Percentiles rank a stretch among this genome's conserved stretches.
Conservation (phyloP, 1,140 invertebrate species). For the Trachelipus rathkii region DNA sequence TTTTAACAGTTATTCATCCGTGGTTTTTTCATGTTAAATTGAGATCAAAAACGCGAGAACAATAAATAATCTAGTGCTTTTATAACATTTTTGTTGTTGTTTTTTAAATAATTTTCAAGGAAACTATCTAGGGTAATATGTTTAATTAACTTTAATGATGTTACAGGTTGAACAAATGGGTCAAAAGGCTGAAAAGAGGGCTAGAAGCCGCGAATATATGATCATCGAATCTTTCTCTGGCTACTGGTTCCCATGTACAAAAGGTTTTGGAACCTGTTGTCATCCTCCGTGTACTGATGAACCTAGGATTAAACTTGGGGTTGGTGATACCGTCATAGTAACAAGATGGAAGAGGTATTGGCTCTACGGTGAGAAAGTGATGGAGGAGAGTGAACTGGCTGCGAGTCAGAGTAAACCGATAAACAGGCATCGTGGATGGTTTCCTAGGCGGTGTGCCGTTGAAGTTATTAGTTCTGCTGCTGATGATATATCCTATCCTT, state of each 20-base stretch:
- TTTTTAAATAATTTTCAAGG: no score
- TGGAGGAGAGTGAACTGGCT: not conserved
- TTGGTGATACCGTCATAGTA: constrained; percentile 72
- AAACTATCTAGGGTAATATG: no score
- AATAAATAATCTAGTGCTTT: no score
- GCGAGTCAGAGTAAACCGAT: constrained; percentile 51
- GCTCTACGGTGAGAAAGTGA: constrained; percentile 74
- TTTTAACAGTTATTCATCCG: no score
- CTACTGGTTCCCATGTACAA: constrained; percentile 66
- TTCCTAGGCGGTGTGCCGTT: constrained; percentile 68
- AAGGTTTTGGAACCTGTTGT: constrained; percentile 67
- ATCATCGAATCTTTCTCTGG: constrained; percentile 66
- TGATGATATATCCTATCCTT: no score
- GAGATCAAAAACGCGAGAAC: no score
- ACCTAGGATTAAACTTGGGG: constrained; percentile 65
- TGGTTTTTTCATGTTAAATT: no score
- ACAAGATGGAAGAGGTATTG: constrained; percentile 83
- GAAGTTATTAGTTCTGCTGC: not conserved
- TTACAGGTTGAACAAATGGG: constrained; percentile 83
- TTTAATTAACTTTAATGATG: no score
- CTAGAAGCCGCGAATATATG: constrained; percentile 66
- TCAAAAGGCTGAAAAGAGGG: constrained; percentile 82
- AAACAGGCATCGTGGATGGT: constrained; percentile 66
- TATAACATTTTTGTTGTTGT: no score
- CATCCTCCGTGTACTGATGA: constrained; percentile 82